Evolutionary conservation across 2,888 invertebrate species (phyloP), one percentile per base, ranked within the genome.

Genomic region (Villa cingulata): DNA sequence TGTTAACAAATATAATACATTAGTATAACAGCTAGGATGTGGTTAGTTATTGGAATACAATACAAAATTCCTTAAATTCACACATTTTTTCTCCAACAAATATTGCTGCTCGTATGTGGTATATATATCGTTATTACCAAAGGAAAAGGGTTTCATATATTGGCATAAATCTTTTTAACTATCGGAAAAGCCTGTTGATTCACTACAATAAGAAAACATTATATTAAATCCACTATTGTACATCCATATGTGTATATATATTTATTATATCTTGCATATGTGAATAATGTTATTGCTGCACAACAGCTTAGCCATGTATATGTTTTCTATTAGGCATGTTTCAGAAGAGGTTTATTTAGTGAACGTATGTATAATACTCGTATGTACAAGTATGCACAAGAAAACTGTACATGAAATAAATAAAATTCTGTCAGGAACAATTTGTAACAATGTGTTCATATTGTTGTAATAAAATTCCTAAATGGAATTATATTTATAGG

Each of bases 91-190:
- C n/a, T n/a, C n/a, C n/a, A n/a, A n/a, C n/a, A n/a, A n/a, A n/a
- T n/a, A n/a, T n/a, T n/a, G n/a, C n/a, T n/a, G n/a, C n/a, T n/a
- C n/a, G n/a, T n/a, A n/a, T n/a, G n/a, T n/a, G n/a, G n/a, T n/a
- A n/a, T n/a, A n/a, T n/a, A n/a, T n/a, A n/a, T n/a, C n/a, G n/a
- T n/a, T n/a, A n/a, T n/a, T n/a, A n/a, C n/a, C 23, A 23, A 4
- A 23, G 4, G 23, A 12, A 32, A 32, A 32, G 39, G 45, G 45
- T 37, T 39, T 37, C 18, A 37, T 12, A 12, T 32, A 36, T 15
- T 45, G 27, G 15, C 39, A 45, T 45, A 45, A 45, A 45, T 45
- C 45, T 45, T 45, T 45, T 45, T 45, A 45, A 45, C 45, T 45
- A 45, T 45, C 38, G 27, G 38, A 27, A 39, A n/a, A 20, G 45